Percentiles rank a stretch among this genome's conserved stretches.
Conservation (phyloP, 2,888 invertebrate species). For the Alloplasta piceator region DNA sequence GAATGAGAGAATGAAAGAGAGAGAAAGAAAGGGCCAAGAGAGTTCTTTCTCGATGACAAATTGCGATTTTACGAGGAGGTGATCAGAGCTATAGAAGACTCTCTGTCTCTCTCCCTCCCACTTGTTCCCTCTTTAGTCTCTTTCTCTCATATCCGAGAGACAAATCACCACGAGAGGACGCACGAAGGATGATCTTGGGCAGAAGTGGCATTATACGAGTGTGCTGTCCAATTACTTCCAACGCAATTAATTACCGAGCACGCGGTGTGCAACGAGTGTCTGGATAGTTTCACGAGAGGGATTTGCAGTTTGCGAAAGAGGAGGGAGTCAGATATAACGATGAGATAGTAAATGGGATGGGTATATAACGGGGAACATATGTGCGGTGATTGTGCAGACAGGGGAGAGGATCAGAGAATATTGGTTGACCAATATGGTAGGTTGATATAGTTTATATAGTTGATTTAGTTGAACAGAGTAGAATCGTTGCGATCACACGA, state of each 20-base stretch:
- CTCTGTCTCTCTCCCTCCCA: conserved; percentile 3
- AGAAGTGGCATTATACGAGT: conserved; percentile 59
- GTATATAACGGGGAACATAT: conserved; percentile 47
- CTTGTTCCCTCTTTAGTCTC: conserved; percentile 14
- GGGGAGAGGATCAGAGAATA: conserved; percentile 5
- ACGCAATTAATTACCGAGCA: conserved; percentile 57
- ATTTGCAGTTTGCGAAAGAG: conserved; percentile 2
- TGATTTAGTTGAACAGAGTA: background rate
- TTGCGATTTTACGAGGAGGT: conserved; percentile 62
- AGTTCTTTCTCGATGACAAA: conserved; percentile 55
- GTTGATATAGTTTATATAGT: background rate
- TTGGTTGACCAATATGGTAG: conserved; percentile 3
- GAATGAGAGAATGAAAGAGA: conserved; percentile 5
- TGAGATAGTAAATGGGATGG: background rate
- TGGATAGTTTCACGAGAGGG: conserved; percentile 22
- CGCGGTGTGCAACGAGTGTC: conserved; percentile 25
- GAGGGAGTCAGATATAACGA: background rate
- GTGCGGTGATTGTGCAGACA: conserved; percentile 32
- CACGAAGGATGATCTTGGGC: conserved; percentile 63
- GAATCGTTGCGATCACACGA: conserved; percentile 7
- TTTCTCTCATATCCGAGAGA: conserved; percentile 33
- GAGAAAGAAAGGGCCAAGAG: conserved; percentile 2
- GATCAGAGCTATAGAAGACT: conserved; percentile 45
- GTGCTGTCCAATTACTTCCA: conserved; percentile 63
- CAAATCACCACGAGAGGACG: conserved; percentile 56